Conservation (phyloP, 1,140 invertebrate genomes). For the Plutomurus gul region DNA sequence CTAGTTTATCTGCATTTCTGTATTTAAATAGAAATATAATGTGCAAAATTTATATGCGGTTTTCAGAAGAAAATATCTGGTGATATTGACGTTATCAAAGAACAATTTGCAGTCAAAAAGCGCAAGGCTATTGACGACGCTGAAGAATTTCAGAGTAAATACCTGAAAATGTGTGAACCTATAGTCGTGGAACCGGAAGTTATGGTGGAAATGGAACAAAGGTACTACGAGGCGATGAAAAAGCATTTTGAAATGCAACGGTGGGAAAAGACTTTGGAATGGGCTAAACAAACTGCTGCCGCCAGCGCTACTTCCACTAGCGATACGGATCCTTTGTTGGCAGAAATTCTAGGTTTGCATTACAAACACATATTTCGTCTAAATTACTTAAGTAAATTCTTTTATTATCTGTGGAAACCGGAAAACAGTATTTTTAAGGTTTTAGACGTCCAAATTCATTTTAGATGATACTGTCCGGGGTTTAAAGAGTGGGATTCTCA, state of each 20-base stretch:
- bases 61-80: not conserved
- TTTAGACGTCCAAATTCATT: too few species aligned
- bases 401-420: too few species aligned
- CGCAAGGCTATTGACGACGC: not conserved
- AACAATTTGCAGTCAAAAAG: not conserved
- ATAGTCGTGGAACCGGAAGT: not conserved
- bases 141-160: not conserved
- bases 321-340: not conserved
- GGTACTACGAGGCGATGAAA: not conserved
- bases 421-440: too few species aligned
- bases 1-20: too few species aligned
- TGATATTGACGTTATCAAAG: not conserved
- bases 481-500: too few species aligned
- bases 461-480: too few species aligned
- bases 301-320: not conserved
- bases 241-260: not conserved
- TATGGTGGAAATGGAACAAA: not conserved
- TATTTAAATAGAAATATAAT: not conserved
- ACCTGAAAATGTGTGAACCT: not conserved
- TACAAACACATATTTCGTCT: too few species aligned
- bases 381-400: too few species aligned
- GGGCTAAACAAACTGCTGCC: conserved; percentile 1
- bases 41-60: not conserved
- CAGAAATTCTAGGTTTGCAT: not conserved
- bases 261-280: conserved; percentile 5